These are phyloP conservation scores for Cataglyphis altisquamis DNA, from an alignment of 2,888 invertebrate genomes.

Conservation along the genomic window DNA sequence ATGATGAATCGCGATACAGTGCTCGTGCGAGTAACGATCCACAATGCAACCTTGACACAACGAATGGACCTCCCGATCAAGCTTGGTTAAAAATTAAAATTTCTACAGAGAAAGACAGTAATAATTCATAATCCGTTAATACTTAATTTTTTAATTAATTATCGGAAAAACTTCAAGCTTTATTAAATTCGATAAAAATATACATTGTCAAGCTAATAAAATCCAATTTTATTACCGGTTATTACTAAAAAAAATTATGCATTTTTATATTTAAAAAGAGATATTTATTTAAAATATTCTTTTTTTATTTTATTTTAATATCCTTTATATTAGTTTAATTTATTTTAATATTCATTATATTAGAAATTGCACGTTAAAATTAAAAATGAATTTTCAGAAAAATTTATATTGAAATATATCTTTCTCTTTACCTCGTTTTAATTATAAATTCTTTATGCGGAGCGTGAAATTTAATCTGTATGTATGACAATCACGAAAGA, in stretches of 20 bases:
- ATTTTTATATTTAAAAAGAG: not conserved
- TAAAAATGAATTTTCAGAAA: not conserved
- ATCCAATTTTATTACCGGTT: not conserved
- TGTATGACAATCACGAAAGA: not conserved
- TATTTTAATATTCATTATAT: too few relatives aligned
- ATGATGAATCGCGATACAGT: constrained; percentile 33
- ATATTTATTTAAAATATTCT: too few relatives aligned
- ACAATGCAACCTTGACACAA: constrained; percentile 47
- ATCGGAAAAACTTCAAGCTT: not conserved
- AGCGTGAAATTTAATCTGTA: not conserved
- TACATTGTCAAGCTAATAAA: not conserved
- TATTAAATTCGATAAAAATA: not conserved
- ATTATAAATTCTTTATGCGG: not conserved
- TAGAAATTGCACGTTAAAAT: not conserved
- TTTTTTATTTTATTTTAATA: not conserved
- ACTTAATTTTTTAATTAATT: not conserved
- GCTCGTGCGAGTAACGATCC: constrained; percentile 29
- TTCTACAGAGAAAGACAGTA: not conserved
- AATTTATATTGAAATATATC: not conserved
- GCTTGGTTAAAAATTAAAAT: constrained; percentile 3
- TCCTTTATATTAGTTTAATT: not conserved
- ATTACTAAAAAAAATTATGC: not conserved
- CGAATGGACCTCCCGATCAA: not conserved
- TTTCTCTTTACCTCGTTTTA: not conserved
- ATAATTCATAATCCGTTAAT: not conserved